phyloP scores from a whole-genome alignment of 2,797 vertebrate species.

The Urocyon cinereoargenteus region DNA sequence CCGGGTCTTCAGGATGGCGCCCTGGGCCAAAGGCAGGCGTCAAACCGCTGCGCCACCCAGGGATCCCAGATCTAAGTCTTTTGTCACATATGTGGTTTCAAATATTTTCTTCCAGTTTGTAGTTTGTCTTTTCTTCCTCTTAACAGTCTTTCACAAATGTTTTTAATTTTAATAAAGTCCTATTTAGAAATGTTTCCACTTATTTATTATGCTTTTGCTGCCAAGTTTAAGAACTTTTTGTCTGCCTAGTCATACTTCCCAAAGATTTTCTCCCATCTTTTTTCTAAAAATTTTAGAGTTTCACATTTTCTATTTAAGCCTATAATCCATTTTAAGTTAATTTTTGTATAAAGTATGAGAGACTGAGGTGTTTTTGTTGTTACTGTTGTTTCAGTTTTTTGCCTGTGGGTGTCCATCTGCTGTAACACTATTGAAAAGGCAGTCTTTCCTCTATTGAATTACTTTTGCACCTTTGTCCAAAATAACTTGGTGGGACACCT shows the following conservation, averaged over 20 bases:
- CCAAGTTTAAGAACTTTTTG: constrained; percentile 11
- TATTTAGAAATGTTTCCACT: background rate
- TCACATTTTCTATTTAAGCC: constrained; percentile 33
- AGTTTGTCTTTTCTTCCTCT: background rate
- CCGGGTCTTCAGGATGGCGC: too few relatives aligned
- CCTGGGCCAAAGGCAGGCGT: too few relatives aligned
- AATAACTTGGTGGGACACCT: background rate
- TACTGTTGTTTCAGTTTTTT: background rate
- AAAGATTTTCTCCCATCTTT: background rate
- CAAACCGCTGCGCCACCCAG: too few relatives aligned
- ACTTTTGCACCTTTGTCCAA: background rate
- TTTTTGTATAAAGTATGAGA: background rate
- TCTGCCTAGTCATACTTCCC: background rate
- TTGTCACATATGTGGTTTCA: background rate
- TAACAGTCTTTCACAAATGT: background rate
- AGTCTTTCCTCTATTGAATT: background rate
- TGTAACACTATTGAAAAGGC: background rate
- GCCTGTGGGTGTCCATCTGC: background rate
- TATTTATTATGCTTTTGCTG: background rate
- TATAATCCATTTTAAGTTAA: background rate
- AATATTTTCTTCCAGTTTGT: constrained; percentile 6
- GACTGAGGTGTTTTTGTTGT: background rate
- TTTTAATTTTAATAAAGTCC: constrained; percentile 6
- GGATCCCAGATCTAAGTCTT: too few relatives aligned
- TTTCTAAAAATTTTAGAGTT: background rate